Base-by-base conservation (phyloP, 2,797 vertebrate species). In the Bradypus variegatus region DNA sequence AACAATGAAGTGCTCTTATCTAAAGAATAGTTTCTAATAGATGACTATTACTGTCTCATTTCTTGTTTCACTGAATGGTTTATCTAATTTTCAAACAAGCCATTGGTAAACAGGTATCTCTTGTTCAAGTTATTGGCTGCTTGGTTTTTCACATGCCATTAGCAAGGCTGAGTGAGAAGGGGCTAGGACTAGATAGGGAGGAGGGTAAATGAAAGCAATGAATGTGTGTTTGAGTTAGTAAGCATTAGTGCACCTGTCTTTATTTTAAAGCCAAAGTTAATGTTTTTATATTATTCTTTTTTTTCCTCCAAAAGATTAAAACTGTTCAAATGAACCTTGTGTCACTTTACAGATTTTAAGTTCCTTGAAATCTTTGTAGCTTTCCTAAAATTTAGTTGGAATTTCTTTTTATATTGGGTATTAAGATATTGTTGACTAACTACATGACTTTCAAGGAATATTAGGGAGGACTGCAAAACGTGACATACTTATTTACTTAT, bases 281-380 rank as follows among this genome's bases (percentile, higher is more conserved):
- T 85, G 58, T 69, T 13, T 93, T 45, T n/a, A 67, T 60, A 27
- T 36, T 90, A n/a, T 85, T 80, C 19, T 58, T 11, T 25, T 19
- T 78, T 70, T 41, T 23, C 48, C 21, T 60, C 55, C 6, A 45
- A 80, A 90, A 70, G 41, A 38, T 60, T 77, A 73, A 76, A 88
- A 36, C 19, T 41, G 36, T 48, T 80, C 72, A 72, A 65, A 79
- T 10, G n/a, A 92, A 65, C 50, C 23, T 81, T 33, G 13, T 55
- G 23, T 67, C 79, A 89, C 48, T 69, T 45, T 88, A 85, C 0
- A 90, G 89, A 88, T 82, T 89, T 90, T 88, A 88, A 77, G 25
- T 25, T 69, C 50, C 88, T 53, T 82, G 60, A 90, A 90, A 88
- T 75, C 15, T 19, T 58, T 55, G 9, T 31, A 81, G 48, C 11